Percentiles rank a stretch among this genome's conserved stretches.
Evolutionary conservation across 1,140 invertebrate genomes (phyloP).

Genomic region (Euwallacea similis): DNA sequence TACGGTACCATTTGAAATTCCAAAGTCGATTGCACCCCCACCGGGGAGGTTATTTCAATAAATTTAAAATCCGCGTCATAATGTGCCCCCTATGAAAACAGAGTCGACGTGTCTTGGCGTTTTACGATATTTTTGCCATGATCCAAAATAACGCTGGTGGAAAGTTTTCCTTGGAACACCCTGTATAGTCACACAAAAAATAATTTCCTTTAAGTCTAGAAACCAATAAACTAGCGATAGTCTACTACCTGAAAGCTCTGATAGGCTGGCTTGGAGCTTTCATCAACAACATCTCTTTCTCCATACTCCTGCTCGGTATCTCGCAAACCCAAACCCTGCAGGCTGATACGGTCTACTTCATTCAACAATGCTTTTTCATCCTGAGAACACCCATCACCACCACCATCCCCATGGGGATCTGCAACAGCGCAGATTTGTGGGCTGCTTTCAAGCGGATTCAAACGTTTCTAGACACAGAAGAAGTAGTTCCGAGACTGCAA

Average conservation of each 20-base stretch:
- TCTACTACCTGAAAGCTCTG: constrained; percentile 42
- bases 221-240: constrained; percentile 36
- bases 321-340: constrained; percentile 66
- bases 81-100: too few relatives aligned
- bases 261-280: constrained; percentile 55
- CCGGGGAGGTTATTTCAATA: too few relatives aligned
- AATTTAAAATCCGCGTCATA: too few relatives aligned
- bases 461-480: constrained; percentile 33
- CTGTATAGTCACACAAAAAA: not conserved
- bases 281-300: constrained; percentile 62
- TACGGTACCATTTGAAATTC: too few relatives aligned
- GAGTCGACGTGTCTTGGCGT: too few relatives aligned
- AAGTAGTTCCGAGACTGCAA: constrained; percentile 10
- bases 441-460: constrained; percentile 36
- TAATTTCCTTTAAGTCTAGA: constrained; percentile 41
- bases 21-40: too few relatives aligned
- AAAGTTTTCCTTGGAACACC: too few relatives aligned
- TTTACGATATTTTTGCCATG: too few relatives aligned
- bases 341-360: constrained; percentile 74
- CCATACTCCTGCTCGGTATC: constrained; percentile 66
- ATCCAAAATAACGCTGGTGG: too few relatives aligned
- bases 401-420: constrained; percentile 66
- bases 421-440: constrained; percentile 10
- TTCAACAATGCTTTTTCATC: constrained; percentile 74
- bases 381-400: constrained; percentile 71